Conservation (phyloP, 2,113 vertebrate species). For the Chelonoidis abingdonii region DNA sequence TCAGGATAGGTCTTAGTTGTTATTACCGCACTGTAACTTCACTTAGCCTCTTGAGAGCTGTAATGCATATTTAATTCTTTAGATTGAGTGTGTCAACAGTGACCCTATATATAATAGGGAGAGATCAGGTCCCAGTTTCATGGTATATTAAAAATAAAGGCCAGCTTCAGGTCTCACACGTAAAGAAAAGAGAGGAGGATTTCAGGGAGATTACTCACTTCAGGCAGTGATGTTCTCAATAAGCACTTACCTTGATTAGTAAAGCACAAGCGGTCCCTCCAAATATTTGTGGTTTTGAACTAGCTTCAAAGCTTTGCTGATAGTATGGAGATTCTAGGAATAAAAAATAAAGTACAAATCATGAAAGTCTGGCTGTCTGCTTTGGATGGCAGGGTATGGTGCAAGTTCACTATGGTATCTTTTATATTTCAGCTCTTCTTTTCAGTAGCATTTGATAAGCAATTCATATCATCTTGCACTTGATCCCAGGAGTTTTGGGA, state of each 20-base stretch:
- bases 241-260: slow-evolving; percentile 12
- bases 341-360: neutral
- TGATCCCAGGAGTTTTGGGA: neutral
- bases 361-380: neutral
- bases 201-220: neutral
- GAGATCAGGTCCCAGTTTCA: slow-evolving; percentile 50
- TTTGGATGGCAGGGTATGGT: neutral
- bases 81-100: slow-evolving; percentile 43
- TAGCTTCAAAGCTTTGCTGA: neutral
- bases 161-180: slow-evolving; percentile 45
- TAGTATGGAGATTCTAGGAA: neutral
- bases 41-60: slow-evolving; percentile 18
- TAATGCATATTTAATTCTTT: slow-evolving; percentile 28
- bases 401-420: neutral
- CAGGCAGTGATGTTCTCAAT: slow-evolving; percentile 36
- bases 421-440: neutral
- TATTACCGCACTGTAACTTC: neutral
- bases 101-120: neutral
- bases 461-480: accelerated
- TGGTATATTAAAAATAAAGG: slow-evolving; percentile 38
- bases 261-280: neutral
- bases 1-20: neutral
- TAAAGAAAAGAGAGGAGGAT: slow-evolving; percentile 8
- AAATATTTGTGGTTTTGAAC: slow-evolving; percentile 14
- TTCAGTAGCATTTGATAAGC: neutral